phyloP scores from a whole-genome alignment of 2,888 invertebrate species.

The Koerneria pararmatus region DNA sequence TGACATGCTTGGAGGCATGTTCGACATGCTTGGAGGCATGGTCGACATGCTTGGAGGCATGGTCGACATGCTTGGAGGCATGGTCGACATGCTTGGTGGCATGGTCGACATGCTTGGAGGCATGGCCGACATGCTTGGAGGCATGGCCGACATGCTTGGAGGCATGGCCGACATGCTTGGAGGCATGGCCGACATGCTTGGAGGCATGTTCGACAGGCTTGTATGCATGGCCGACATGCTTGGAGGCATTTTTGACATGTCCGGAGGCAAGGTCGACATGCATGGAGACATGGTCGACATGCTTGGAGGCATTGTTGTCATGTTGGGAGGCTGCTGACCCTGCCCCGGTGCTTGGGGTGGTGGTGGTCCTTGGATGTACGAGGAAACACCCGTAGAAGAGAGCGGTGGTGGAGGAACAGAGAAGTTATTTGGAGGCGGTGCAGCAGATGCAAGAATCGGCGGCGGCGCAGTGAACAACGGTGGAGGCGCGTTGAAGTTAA shows the following conservation, averaged over 20 bases:
- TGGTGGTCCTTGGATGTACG: slow-evolving; percentile 19
- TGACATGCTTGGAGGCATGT: neutral
- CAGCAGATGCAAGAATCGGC: neutral
- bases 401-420: slow-evolving; percentile 12
- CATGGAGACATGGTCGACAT: neutral
- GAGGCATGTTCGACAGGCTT: neutral
- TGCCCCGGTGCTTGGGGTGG: slow-evolving; percentile 11
- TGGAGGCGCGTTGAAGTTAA: neutral
- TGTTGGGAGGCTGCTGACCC: neutral
- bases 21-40: neutral
- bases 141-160: slow-evolving; percentile 15
- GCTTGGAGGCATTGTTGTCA: slow-evolving; percentile 19
- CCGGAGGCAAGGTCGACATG: neutral
- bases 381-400: slow-evolving; percentile 6
- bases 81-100: slow-evolving; percentile 9
- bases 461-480: neutral
- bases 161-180: slow-evolving; percentile 11
- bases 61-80: neutral
- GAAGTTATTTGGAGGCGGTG: neutral
- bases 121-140: slow-evolving; percentile 4
- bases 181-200: neutral
- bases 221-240: neutral
- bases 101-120: neutral
- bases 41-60: neutral
- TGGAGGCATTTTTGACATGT: slow-evolving; percentile 8